Evolutionary conservation across 2,797 vertebrate species (phyloP).

Genomic region (Darevskia nairensis): DNA sequence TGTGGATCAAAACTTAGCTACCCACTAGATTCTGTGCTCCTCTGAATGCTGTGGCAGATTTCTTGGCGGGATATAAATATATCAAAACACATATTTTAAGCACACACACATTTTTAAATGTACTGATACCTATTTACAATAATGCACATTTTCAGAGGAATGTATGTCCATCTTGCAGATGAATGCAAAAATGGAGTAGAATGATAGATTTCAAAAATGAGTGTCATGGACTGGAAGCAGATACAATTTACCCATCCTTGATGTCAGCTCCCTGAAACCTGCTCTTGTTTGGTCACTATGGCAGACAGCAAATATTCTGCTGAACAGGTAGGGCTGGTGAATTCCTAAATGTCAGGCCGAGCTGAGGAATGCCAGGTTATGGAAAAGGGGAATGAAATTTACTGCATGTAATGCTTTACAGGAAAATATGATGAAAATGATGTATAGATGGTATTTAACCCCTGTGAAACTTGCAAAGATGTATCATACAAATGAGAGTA

Average conservation of each 20-base stretch:
- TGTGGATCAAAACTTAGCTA: not conserved
- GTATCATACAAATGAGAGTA: too few relatives aligned
- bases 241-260: not conserved
- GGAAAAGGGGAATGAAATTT: too few relatives aligned
- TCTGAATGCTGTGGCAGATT: not conserved
- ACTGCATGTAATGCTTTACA: too few relatives aligned
- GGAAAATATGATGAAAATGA: too few relatives aligned
- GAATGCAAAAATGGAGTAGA: not conserved
- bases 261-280: not conserved
- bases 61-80: not conserved
- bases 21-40: not conserved
- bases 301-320: not conserved
- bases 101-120: not conserved
- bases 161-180: not conserved
- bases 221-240: not conserved
- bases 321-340: not conserved
- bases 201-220: not conserved
- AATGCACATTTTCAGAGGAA: not conserved
- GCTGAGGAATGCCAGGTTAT: not conserved
- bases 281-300: not conserved
- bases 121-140: not conserved
- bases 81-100: not conserved
- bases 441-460: too few relatives aligned
- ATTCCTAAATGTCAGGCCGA: not conserved
- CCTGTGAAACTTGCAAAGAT: too few relatives aligned